Base-by-base conservation (phyloP, 2,113 vertebrate genomes). In the Entomyzon cyanotis region DNA sequence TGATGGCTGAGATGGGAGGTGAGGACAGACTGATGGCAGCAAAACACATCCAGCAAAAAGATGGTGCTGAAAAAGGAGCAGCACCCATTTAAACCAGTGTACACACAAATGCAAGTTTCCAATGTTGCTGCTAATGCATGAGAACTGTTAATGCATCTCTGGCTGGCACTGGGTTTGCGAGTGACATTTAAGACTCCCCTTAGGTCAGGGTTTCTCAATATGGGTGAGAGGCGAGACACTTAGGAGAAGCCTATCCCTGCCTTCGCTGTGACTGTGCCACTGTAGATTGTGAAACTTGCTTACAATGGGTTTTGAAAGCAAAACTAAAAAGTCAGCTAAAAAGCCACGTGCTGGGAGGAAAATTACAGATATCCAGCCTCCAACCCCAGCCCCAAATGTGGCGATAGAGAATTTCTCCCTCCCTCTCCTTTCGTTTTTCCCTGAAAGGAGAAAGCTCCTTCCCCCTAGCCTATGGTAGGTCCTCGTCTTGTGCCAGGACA, bases 101-200 rank as follows among this genome's bases (percentile, higher is more conserved):
- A 0, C 0, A 1, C 21, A 41, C 4, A 2, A 39, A 46, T 52
- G 28, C 0, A 0, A 70, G 52, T 60, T 86, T 78, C 27, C 76
- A 52, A 17, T 1, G 4, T 46, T 74, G 90, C 49, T 64, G 31
- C 76, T 76, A 58, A 62, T 42, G 39, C 22, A 3, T 76, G 47
- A 70, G 71, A 86, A 56, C 60, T 81, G n/a, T 89, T 69, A 41
- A 42, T 62, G 63, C 35, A 63, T 42, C 35, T 84, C 41, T 42
- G 41, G 47, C 41, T 88, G 79, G 55, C 75, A 55, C 20, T 22
- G 50, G 27, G 8, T 55, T 88, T 90, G 79, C 52, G 37, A 89
- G 55, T 55, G 56, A 81, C 64, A 75, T 82, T 68, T 89, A 75
- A 62, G 28, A 68, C 50, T 93, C 10, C 44, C 53, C 62, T 95